Base-by-base conservation (phyloP, 1,140 invertebrate species). In the Calycopis cecrops region DNA sequence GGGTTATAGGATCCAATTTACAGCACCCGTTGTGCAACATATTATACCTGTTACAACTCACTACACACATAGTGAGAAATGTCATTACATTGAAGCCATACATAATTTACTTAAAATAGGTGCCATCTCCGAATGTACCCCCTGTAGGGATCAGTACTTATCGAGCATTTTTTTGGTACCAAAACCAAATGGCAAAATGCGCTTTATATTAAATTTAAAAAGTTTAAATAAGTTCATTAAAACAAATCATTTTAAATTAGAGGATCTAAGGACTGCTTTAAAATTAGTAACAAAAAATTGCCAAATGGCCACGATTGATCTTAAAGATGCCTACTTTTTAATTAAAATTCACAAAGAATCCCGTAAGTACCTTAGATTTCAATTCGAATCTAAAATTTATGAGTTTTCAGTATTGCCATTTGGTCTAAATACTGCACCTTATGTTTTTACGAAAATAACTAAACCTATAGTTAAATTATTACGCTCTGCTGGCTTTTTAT, bases 141-240 rank as follows among this genome's bases (percentile, higher is more conserved):
- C 52, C 0, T 53, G 37, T 37, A 17, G 40, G 17, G 56, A 40
- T 1, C 56, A 67, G 42, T 67, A 59, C 47, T 16, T 64, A 12
- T 67, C 61, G 12, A 37, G n/a, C 9, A 48, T 53, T 33, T 67
- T 63, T 35, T 18, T 63, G 1, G 44, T 52, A 33, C 40, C 54
- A 9, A 65, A 69, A 50, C 53, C 58, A 42, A 66, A 65, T 42
- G 67, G 60, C 7, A 60, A 59, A 44, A 49, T 16, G 4, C 33
- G 54, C 9, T 49, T 56, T n/a, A 42, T 56, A 50, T 28, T 56
- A 10, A 50, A 56, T 40, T 48, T 56, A 12, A 49, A 49, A 40
- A 16, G 12, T 14, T 40, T 63, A 47, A 66, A 66, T 40, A 60
- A 58, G 56, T 60, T 37, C 21, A 50, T 63, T 37, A 35, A 35